Percentiles rank a stretch among this genome's conserved stretches.
Conservation (phyloP, 2,113 vertebrate genomes). For the Vidua macroura region DNA sequence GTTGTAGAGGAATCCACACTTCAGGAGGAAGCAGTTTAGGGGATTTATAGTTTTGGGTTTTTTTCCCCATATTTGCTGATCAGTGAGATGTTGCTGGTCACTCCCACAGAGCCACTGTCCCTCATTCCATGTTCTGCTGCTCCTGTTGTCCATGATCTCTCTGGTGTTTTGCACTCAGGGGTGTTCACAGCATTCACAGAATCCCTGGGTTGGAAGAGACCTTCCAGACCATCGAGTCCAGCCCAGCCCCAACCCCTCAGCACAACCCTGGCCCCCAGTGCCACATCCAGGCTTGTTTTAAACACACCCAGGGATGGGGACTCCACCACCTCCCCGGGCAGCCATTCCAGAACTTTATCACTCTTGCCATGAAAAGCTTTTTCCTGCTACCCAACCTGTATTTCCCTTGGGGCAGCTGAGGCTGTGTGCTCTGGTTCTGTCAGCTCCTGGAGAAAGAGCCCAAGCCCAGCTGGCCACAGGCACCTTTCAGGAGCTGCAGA, state of each 20-base stretch:
- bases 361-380: no score
- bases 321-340: neutral
- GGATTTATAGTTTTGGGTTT: neutral
- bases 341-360: no score
- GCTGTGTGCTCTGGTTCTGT: neutral
- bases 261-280: neutral
- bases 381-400: neutral
- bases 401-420: neutral
- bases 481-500: neutral
- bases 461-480: neutral
- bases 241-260: neutral
- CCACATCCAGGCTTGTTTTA: neutral
- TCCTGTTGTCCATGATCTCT: rapidly evolving
- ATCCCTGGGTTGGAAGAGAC: neutral
- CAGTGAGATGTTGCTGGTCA: neutral
- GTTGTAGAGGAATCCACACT: neutral
- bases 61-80: neutral
- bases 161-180: rapidly evolving
- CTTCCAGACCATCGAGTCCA: neutral
- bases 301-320: neutral
- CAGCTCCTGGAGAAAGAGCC: neutral
- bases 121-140: neutral
- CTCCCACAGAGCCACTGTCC: neutral
- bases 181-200: neutral
- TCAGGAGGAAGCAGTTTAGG: neutral